A percentile compares a stretch with the other conserved stretches of the same genome.
These are phyloP conservation scores for Xiphophorus maculatus DNA, from an alignment of 2,113 vertebrate genomes.

Conservation along the genomic window DNA sequence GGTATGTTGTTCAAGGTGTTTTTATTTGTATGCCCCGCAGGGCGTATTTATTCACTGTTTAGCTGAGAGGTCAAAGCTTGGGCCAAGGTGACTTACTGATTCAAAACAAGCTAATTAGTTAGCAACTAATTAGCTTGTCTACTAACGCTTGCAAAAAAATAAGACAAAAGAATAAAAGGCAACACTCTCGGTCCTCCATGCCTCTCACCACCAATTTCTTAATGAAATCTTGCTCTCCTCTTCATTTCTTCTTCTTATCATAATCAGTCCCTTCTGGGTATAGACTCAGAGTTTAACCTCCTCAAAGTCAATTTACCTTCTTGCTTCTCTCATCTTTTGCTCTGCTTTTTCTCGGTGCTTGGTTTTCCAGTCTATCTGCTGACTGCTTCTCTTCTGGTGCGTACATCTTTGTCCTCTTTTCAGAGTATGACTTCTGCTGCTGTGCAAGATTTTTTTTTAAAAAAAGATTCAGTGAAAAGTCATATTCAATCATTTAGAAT, in stretches of 20 bases:
- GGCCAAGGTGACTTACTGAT: constrained; percentile 73
- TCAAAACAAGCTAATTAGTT: constrained; percentile 73
- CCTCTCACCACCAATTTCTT: constrained; percentile 44
- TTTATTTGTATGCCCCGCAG: constrained; percentile 33
- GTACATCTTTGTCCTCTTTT: constrained; percentile 9
- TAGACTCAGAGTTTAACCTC: constrained; percentile 72
- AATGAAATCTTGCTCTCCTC: constrained; percentile 72
- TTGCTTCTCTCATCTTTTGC: constrained; percentile 29
- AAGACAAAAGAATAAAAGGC: neutral
- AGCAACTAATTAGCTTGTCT: constrained; percentile 73
- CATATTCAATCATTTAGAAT: too few relatives aligned
- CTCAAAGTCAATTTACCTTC: constrained; percentile 74
- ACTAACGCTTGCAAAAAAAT: constrained; percentile 44
- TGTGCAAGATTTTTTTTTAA: constrained; percentile 11
- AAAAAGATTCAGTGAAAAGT: neutral
- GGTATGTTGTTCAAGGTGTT: neutral
- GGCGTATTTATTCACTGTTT: constrained; percentile 47
- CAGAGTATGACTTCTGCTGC: constrained; percentile 1
- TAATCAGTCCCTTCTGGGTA: constrained; percentile 73
- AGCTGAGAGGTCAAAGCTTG: constrained; percentile 47
- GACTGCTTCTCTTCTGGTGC: constrained; percentile 23
- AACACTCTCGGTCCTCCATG: constrained; percentile 11
- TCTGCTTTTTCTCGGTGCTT: constrained; percentile 43
- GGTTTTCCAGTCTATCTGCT: constrained; percentile 27
- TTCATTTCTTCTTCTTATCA: constrained; percentile 67